A percentile compares a stretch with the other conserved stretches of the same genome.
phyloP scores from a whole-genome alignment of 2,888 invertebrate species.

The Folsomia candida region DNA sequence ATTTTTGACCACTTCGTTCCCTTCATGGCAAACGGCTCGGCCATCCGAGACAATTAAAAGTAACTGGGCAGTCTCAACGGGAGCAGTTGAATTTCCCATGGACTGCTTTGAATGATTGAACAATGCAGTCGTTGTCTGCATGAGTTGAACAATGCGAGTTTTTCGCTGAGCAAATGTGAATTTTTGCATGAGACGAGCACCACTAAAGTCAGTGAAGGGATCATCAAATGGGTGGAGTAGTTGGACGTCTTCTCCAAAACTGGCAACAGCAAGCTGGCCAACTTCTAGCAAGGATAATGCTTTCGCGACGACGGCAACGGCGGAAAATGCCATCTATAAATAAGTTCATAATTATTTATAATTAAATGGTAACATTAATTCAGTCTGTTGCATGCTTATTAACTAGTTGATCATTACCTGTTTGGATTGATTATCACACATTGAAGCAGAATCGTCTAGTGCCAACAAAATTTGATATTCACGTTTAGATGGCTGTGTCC shows the following conservation, averaged over 20 bases:
- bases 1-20: conserved; percentile 70
- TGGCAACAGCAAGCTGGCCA: conserved; percentile 85
- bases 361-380: conserved; percentile 8
- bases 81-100: conserved; percentile 27
- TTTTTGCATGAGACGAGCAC: conserved; percentile 69
- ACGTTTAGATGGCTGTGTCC: conserved; percentile 91
- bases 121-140: conserved; percentile 74
- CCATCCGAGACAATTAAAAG: conserved; percentile 94
- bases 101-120: conserved; percentile 54
- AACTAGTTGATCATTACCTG: conserved; percentile 51
- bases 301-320: conserved; percentile 81
- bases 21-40: conserved; percentile 79
- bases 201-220: conserved; percentile 81
- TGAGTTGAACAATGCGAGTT: conserved; percentile 78
- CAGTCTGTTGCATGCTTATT: too few species aligned
- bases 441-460: conserved; percentile 90
- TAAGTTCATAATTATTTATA: conserved; percentile 34
- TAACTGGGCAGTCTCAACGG: conserved; percentile 70
- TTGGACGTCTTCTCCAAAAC: conserved; percentile 81
- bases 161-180: conserved; percentile 86
- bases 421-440: conserved; percentile 85
- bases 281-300: conserved; percentile 90
- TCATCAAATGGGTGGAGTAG: conserved; percentile 85
- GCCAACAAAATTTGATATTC: conserved; percentile 96
- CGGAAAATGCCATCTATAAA: conserved; percentile 82